A percentile compares a stretch with the other conserved stretches of the same genome.
These are phyloP conservation scores for Macrobrachium rosenbergii DNA, from an alignment of 1,140 invertebrate species.

Conservation along the genomic window DNA sequence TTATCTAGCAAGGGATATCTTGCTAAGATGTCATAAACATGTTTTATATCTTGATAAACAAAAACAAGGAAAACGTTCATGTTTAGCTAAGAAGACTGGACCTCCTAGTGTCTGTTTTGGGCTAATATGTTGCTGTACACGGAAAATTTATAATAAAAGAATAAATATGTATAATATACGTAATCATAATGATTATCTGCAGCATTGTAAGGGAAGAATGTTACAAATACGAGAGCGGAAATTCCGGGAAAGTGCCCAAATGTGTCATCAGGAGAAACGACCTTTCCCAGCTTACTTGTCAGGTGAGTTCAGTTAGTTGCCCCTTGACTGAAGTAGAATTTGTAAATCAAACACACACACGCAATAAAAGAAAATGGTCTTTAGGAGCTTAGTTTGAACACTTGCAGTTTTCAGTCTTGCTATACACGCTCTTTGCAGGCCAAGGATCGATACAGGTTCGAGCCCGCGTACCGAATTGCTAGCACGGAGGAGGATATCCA, in stretches of 20 bases:
- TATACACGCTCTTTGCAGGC: constrained; percentile 75
- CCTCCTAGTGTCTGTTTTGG: not conserved
- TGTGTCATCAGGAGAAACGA: not conserved
- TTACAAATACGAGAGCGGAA: not conserved
- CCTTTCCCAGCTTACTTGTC: not conserved
- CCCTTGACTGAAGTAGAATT: not conserved
- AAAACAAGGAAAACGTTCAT: not conserved
- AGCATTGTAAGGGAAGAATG: not conserved
- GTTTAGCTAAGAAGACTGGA: not conserved
- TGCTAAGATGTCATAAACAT: not conserved
- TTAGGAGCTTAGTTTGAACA: not conserved
- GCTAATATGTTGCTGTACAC: constrained; percentile 3
- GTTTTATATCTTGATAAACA: not conserved
- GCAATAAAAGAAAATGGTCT: no score
- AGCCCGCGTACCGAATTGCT: constrained; percentile 80
- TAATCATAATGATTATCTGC: not conserved
- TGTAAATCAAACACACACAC: not conserved
- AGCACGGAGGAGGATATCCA: constrained; percentile 83
- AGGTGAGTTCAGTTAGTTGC: not conserved
- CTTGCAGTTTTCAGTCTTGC: not conserved
- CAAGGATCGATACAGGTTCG: constrained; percentile 81
- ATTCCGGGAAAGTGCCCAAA: not conserved
- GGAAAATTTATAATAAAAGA: not conserved
- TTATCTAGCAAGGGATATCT: not conserved
- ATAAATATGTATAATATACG: constrained; percentile 7